Percentiles rank a stretch among this genome's conserved stretches.
Evolutionary conservation across 2,797 vertebrate species (phyloP).

Genomic region (Gouania willdenowi): DNA sequence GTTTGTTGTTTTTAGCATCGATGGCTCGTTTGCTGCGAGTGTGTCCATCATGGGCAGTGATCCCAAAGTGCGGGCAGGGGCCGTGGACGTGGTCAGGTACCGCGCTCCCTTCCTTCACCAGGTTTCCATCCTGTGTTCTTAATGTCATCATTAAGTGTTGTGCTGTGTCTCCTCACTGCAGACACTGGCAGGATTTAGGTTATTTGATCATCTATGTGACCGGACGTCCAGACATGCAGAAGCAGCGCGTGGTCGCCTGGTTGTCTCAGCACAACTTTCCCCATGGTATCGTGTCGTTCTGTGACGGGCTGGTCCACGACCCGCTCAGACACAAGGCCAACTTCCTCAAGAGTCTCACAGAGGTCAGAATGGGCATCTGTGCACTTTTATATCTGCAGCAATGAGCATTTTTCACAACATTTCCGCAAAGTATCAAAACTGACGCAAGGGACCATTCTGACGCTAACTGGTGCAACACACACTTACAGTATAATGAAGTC

Average conservation of each 20-base stretch:
- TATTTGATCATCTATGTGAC: conserved; percentile 98
- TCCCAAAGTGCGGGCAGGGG: conserved; percentile 95
- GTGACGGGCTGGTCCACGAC: conserved; percentile 95
- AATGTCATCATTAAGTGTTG: not conserved
- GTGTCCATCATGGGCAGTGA: conserved; percentile 99
- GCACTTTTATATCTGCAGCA: no score
- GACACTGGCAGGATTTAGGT: conserved; percentile 98
- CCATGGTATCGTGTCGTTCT: conserved; percentile 96
- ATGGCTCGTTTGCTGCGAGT: conserved; percentile 96
- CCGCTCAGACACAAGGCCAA: conserved; percentile 96
- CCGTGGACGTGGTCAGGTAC: conserved; percentile 96
- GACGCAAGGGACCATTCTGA: no score
- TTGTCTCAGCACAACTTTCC: conserved; percentile 99
- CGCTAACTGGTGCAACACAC: no score
- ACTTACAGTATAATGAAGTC: no score
- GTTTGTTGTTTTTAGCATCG: conserved; percentile 98
- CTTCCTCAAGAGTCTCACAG: conserved; percentile 91
- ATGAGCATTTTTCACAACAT: no score
- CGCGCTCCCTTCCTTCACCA: not conserved
- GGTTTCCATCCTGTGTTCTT: not conserved
- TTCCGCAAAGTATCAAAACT: no score
- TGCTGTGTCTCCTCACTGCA: conserved; percentile 28
- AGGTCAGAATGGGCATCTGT: conserved; percentile 76
- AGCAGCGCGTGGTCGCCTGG: conserved; percentile 98
- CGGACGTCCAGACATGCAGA: conserved; percentile 98